phyloP scores from a whole-genome alignment of 2,888 invertebrate genomes.

The Strigamia transsilvanica region DNA sequence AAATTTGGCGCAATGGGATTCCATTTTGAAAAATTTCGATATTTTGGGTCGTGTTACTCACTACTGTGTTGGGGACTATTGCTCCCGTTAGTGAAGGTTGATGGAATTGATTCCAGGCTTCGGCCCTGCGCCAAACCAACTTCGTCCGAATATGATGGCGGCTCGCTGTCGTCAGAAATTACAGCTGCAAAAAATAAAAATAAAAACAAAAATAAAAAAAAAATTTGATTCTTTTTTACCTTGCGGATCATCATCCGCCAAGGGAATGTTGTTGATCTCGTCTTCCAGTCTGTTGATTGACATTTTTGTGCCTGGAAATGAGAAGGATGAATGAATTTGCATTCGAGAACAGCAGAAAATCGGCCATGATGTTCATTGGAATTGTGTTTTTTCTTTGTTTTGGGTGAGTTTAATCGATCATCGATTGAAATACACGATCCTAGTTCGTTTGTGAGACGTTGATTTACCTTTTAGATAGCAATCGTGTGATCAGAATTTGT shows the following conservation, averaged over 20 bases:
- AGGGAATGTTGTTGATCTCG: constrained; percentile 80
- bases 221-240: constrained; percentile 63
- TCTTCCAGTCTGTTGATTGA: constrained; percentile 69
- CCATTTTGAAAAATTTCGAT: too few relatives aligned
- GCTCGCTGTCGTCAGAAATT: constrained; percentile 77
- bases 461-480: background rate
- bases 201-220: constrained; percentile 54
- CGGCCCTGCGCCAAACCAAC: constrained; percentile 70
- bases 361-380: background rate
- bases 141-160: constrained; percentile 70
- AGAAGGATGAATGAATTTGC: background rate
- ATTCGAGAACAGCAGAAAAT: background rate
- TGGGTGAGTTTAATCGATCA: too few relatives aligned
- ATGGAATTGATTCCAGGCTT: constrained; percentile 89
- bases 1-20: too few relatives aligned
- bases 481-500: background rate
- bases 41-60: too few relatives aligned
- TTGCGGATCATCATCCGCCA: constrained; percentile 92
- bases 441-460: too few relatives aligned
- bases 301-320: background rate
- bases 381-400: background rate
- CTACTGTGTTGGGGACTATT: constrained; percentile 62
- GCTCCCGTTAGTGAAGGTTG: constrained; percentile 86
- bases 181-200: constrained; percentile 70
- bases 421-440: too few relatives aligned